These are phyloP conservation scores for Agrochola litura DNA, from an alignment of 2,888 invertebrate species.

Conservation along the genomic window DNA sequence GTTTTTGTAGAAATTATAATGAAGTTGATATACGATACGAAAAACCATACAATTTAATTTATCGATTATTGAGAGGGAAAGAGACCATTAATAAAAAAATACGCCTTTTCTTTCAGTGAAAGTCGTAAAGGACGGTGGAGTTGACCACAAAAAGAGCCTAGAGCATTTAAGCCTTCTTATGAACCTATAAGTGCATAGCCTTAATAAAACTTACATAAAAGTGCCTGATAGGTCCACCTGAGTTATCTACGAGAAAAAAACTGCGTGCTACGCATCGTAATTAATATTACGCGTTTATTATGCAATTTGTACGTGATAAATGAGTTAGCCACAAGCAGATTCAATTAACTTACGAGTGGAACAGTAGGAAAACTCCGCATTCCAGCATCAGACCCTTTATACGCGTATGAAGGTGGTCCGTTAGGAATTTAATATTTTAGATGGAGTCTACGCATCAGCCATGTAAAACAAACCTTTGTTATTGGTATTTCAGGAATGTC, in stretches of 20 bases:
- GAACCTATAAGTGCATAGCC: background rate
- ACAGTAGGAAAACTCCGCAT: conserved; percentile 57
- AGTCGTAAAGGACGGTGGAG: background rate
- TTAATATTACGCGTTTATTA: conserved; percentile 39
- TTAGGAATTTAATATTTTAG: conserved; percentile 58
- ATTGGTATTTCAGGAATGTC: conserved; percentile 35
- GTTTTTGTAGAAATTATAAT: background rate
- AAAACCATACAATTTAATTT: background rate
- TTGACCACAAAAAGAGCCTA: background rate
- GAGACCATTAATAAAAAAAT: background rate
- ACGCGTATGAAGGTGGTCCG: conserved; percentile 30
- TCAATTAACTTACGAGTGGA: conserved; percentile 53
- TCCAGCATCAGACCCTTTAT: conserved; percentile 46
- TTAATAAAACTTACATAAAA: background rate
- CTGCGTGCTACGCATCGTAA: conserved; percentile 11
- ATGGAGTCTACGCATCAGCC: conserved; percentile 21
- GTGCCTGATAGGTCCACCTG: background rate
- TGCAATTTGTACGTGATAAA: conserved; percentile 57
- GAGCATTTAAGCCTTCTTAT: background rate
- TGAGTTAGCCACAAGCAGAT: conserved; percentile 54
- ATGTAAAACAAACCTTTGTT: conserved; percentile 23
- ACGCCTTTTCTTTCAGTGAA: background rate
- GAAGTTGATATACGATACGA: background rate
- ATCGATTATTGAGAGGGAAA: background rate
- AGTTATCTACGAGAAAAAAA: background rate